Base-by-base conservation (phyloP, 2,113 vertebrate genomes). In the Eulacestoma nigropectus region DNA sequence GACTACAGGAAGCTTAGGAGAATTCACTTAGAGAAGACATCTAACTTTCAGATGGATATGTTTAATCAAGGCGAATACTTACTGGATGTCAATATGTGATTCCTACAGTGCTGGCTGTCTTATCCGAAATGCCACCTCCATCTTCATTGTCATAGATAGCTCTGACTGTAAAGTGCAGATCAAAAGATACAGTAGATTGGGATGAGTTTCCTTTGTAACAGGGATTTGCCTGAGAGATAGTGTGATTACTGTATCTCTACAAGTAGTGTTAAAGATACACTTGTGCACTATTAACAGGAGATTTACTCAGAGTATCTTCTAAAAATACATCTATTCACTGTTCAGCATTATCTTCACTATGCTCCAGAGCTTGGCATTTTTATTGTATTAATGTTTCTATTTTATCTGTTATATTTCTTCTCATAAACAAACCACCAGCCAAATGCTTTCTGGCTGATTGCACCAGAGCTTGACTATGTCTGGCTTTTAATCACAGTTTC, bases 401-500 rank as follows among this genome's bases (percentile, higher is more conserved):
- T 88, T 91, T 90, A 65, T 64, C 69, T 35, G 14, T n/a, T 35
- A 22, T 63, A 79, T 69, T 90, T 91, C 63, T 73, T 96, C 67
- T 72, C 55, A 82, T 67, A 95, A 96, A 92, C 63, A 84, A 76
- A 35, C 63, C 49, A 78, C 16, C 56, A 89, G 87, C 72, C 82
- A 96, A 95, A 86, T 49, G 72, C n/a, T 94, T 95, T 72, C 87
- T 90, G 78, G 18, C 47, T 84, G 70, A 93, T 74, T 85, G 44
- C 50, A 84, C 26, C n/a, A 91, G 64, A 72, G 57, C 85, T 73
- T 74, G 55, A 53, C 73, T 83, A 85, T 19, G 19, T 41, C 69
- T 94, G 86, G 65, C 47, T 85, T 93, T 90, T 88, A 86, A 76
- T 56, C 64, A 81, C 53, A 88, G 49, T 73, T 87, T 79, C 64